Percentiles rank a stretch among this genome's conserved stretches.
Evolutionary conservation across 92 coral and sea anemone genomes (phyloP).

Genomic region (Porites lobata): DNA sequence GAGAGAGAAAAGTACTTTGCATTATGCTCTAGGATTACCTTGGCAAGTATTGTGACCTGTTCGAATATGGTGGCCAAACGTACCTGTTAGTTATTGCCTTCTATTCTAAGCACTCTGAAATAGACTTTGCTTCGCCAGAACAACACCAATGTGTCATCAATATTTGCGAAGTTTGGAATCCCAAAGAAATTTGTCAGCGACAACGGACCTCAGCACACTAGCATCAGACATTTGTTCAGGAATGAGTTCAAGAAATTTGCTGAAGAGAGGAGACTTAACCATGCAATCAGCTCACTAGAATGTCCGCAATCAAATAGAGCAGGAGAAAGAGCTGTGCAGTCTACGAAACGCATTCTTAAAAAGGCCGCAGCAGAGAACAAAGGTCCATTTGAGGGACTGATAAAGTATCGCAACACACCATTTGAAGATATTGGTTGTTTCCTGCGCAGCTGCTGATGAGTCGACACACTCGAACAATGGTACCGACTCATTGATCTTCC

Average conservation of each 20-base stretch:
- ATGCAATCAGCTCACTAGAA: slow-evolving; percentile 47
- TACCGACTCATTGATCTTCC: slow-evolving; percentile 60
- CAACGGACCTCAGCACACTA: slow-evolving; percentile 60
- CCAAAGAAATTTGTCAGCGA: slow-evolving; percentile 28
- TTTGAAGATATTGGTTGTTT: slow-evolving; percentile 56
- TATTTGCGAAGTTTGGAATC: slow-evolving; percentile 59
- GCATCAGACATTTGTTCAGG: slow-evolving; percentile 52
- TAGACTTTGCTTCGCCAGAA: slow-evolving; percentile 54
- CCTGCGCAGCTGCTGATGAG: slow-evolving; percentile 46
- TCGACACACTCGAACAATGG: slow-evolving; percentile 31
- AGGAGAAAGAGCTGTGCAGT: slow-evolving; percentile 62
- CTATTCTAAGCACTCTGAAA: slow-evolving; percentile 67
- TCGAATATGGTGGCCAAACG: slow-evolving; percentile 55
- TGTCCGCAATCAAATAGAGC: slow-evolving; percentile 62
- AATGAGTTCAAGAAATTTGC: slow-evolving; percentile 61
- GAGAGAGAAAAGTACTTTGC: too few relatives aligned
- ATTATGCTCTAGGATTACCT: slow-evolving; percentile 57
- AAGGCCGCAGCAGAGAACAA: slow-evolving; percentile 52
- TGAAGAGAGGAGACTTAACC: slow-evolving; percentile 45
- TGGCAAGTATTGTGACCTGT: slow-evolving; percentile 70
- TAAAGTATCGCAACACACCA: slow-evolving; percentile 58
- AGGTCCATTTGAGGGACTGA: slow-evolving; percentile 51
- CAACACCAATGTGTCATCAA: slow-evolving; percentile 54
- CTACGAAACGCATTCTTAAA: slow-evolving; percentile 55
- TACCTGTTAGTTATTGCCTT: slow-evolving; percentile 59